Evolutionary conservation across 2,113 vertebrate genomes (phyloP), one percentile per base, ranked within the genome.

Genomic region (Heptranchias perlo): DNA sequence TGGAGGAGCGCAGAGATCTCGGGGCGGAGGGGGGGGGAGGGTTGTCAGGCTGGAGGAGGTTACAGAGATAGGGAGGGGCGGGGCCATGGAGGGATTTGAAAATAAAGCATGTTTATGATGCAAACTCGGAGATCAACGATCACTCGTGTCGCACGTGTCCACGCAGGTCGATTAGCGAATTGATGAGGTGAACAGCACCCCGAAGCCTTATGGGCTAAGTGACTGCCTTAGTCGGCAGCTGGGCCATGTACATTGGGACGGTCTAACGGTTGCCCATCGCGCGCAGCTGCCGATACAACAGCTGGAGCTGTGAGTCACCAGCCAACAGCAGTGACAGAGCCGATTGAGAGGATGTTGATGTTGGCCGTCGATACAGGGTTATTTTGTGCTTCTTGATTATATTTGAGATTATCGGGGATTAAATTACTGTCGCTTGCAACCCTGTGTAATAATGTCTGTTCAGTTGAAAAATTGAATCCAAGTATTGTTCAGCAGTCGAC

Each of bases 361-460:
- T 58, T 61, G 31, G 25, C 47, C 7, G 31, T 58, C 25, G 28
- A 0, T 54, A 28, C 87, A n/a, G 52, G 28, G 39, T 16, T 58
- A 31, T 35, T 91, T 11, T 31, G 25, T n/a, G 52, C 52, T 4
- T 25, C 13, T 67, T 47, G 94, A 95, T 95, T 31, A 35, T n/a
- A 95, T 95, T 95, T 95, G 94, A 95, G 94, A 73, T 95, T 95
- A 95, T 95, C 47, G 25, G 14, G 94, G 94, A 95, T 95, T 95
- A 95, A 73, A 95, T 95, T 69, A 69, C 65, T 49, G 65, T 44
- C 94, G 73, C 35, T 52, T 95, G 64, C 23, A 95, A 10, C 65
- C 13, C 94, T 31, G 94, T 69, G 0, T 69, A 73, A 95, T 73
- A 47, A 67, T 52, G 65, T 95, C 94, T 73, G 47, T 52, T 95